Conservation (phyloP, 37 sponge, comb jelly and placozoan species). For the Dysidea cf. avara region DNA sequence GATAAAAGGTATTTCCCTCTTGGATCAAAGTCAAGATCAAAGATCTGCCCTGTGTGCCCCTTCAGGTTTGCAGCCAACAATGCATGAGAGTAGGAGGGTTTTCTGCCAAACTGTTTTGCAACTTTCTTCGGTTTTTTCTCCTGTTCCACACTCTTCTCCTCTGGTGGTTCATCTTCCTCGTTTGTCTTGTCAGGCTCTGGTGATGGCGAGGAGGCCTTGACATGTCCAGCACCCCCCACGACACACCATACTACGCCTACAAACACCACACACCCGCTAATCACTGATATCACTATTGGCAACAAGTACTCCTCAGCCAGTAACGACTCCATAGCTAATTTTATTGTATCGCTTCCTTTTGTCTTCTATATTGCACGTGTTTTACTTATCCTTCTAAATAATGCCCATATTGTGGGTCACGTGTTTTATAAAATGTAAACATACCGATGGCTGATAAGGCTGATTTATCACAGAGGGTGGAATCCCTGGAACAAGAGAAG, state of each 20-base stretch:
- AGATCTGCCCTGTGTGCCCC: conserved; percentile 80
- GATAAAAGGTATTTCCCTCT: conserved; percentile 76
- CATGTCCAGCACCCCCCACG: neutral
- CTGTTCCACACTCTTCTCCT: neutral
- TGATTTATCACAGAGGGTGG: too few species aligned
- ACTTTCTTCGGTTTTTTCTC: conserved; percentile 14
- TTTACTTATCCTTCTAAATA: too few species aligned
- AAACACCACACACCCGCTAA: neutral
- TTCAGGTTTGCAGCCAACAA: conserved; percentile 77
- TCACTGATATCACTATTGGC: neutral
- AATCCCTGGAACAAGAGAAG: conserved; percentile 31
- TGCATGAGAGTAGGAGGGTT: conserved; percentile 53
- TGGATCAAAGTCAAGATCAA: conserved; percentile 59
- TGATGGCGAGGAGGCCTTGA: neutral
- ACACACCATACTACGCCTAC: neutral
- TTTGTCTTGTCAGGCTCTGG: neutral
- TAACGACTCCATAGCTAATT: neutral
- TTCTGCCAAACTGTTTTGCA: neutral
- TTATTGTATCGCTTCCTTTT: too few species aligned
- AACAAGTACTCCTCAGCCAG: neutral
- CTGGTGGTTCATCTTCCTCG: neutral
- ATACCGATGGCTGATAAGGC: too few species aligned
- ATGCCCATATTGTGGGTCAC: too few species aligned
- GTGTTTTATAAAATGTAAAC: too few species aligned
- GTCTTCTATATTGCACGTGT: too few species aligned